Percentiles rank a stretch among this genome's conserved stretches.
Evolutionary conservation across 2,797 vertebrate genomes (phyloP).

Genomic region (Epinephelus coioides): DNA sequence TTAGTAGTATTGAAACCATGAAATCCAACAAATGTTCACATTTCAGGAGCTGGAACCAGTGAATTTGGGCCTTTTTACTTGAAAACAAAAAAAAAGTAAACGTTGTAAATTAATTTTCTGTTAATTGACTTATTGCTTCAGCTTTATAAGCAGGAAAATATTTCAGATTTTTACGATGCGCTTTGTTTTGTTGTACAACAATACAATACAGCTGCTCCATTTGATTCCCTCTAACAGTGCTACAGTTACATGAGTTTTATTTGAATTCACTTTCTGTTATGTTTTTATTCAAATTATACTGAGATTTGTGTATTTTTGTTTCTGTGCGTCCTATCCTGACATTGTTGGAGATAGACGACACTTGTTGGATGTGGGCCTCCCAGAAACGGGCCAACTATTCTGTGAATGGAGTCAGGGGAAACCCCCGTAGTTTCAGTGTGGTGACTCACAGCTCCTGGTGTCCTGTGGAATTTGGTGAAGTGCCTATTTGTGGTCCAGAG

Average conservation of each 20-base stretch:
- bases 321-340: conserved; percentile 51
- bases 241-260: background rate
- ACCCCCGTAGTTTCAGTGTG: conserved; percentile 79
- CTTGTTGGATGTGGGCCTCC: conserved; percentile 65
- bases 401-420: conserved; percentile 78
- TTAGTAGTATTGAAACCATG: background rate
- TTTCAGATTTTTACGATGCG: background rate
- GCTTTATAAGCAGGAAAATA: too few species aligned
- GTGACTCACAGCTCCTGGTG: conserved; percentile 82
- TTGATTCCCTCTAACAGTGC: background rate
- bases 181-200: background rate
- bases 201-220: background rate
- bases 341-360: conserved; percentile 53
- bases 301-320: conserved; percentile 34
- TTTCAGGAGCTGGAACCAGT: background rate
- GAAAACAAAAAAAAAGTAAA: background rate
- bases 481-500: conserved; percentile 66
- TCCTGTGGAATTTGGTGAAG: conserved; percentile 84
- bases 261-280: conserved; percentile 20
- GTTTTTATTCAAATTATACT: conserved; percentile 17
- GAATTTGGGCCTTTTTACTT: background rate
- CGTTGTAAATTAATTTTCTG: background rate
- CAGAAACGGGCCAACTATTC: conserved; percentile 68
- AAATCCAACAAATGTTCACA: background rate
- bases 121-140: background rate